phyloP scores from a whole-genome alignment of 2,888 invertebrate genomes.

The Ectemnius continuus region DNA sequence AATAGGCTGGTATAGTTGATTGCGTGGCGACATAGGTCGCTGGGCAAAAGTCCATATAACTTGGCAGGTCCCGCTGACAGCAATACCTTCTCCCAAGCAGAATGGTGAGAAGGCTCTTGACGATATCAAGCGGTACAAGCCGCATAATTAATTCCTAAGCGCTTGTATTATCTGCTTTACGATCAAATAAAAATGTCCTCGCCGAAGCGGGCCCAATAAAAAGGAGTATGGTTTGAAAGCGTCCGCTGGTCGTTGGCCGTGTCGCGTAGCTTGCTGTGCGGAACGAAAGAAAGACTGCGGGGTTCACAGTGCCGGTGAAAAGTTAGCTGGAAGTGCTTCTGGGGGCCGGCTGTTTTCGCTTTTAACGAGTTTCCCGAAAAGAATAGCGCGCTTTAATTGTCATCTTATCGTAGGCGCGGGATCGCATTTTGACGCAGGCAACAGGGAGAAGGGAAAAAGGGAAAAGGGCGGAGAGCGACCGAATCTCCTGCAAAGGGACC shows the following conservation, averaged over 20 bases:
- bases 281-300: not conserved
- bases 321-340: constrained; percentile 7
- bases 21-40: constrained; percentile 22
- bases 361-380: constrained; percentile 38
- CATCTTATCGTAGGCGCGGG: constrained; percentile 57
- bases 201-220: constrained; percentile 25
- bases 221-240: not conserved
- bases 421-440: constrained; percentile 32
- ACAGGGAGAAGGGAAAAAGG: constrained; percentile 38
- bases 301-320: not conserved
- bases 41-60: constrained; percentile 58
- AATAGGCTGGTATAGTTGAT: no score
- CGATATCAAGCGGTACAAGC: constrained; percentile 24
- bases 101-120: constrained; percentile 42
- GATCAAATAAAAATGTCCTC: constrained; percentile 30
- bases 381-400: constrained; percentile 60
- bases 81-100: constrained; percentile 52
- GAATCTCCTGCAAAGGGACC: constrained; percentile 46
- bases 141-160: constrained; percentile 48
- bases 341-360: constrained; percentile 29
- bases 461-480: constrained; percentile 46
- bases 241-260: no score
- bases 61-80: constrained; percentile 41
- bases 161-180: constrained; percentile 33
- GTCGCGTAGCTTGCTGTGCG: not conserved